phyloP scores from a whole-genome alignment of 2,797 vertebrate species.

The Lycodopsis pacificus region DNA sequence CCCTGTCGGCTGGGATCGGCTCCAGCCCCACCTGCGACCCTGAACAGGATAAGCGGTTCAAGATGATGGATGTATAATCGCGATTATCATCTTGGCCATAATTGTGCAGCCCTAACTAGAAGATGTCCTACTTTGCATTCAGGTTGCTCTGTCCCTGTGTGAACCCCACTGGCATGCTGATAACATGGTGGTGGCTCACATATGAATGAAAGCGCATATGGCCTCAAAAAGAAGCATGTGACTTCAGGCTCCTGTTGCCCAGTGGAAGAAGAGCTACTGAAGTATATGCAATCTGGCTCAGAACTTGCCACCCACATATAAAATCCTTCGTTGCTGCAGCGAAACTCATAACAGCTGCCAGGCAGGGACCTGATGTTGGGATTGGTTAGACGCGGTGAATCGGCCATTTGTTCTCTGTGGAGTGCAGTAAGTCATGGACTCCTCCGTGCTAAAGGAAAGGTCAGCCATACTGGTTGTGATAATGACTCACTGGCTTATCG shows the following conservation, averaged over 20 bases:
- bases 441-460: conserved; percentile 16
- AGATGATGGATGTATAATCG: background rate
- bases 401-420: conserved; percentile 61
- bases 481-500: background rate
- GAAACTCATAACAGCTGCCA: conserved; percentile 65
- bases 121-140: background rate
- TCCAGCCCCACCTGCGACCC: too few species aligned
- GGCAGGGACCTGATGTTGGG: conserved; percentile 42
- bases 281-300: conserved; percentile 45
- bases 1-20: too few species aligned
- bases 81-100: background rate
- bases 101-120: background rate
- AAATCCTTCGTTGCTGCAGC: conserved; percentile 61
- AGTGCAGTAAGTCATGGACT: conserved; percentile 18
- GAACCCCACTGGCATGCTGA: conserved; percentile 13
- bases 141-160: background rate
- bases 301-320: conserved; percentile 62
- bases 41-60: background rate
- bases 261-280: conserved; percentile 29
- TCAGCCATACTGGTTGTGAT: conserved; percentile 19
- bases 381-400: conserved; percentile 55
- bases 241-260: conserved; percentile 20
- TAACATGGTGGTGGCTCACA: background rate
- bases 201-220: background rate
- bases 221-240: conserved; percentile 2